Percentiles rank a stretch among this genome's conserved stretches.
phyloP scores from a whole-genome alignment of 1,140 invertebrate genomes.

The Drosophila burlai region DNA sequence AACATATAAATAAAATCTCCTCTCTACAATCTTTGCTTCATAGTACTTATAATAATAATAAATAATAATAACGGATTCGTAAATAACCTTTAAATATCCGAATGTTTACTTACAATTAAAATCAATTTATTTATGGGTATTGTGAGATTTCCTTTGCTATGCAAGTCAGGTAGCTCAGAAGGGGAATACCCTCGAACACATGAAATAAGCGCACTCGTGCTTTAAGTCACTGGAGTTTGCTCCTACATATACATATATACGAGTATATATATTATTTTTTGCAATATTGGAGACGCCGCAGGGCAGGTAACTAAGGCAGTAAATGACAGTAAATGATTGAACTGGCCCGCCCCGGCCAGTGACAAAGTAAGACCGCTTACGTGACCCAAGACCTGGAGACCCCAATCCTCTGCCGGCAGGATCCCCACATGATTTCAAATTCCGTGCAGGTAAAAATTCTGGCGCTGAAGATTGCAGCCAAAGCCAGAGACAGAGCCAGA shows the following conservation, averaged over 20 bases:
- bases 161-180: slow-evolving; percentile 36
- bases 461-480: slow-evolving; percentile 70
- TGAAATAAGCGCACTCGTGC: slow-evolving; percentile 68
- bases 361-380: slow-evolving; percentile 81
- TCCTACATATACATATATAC: background rate
- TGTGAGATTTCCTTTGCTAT: slow-evolving; percentile 36
- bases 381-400: slow-evolving; percentile 50
- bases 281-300: slow-evolving; percentile 47
- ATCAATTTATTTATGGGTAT: slow-evolving; percentile 67
- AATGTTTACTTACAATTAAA: slow-evolving; percentile 40
- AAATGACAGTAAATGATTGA: slow-evolving; percentile 83
- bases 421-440: slow-evolving; percentile 70
- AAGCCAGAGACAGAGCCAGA: slow-evolving; percentile 10
- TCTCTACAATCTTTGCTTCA: background rate
- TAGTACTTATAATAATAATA: background rate
- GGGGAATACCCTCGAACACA: slow-evolving; percentile 30
- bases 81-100: background rate
- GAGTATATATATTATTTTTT: slow-evolving; percentile 5
- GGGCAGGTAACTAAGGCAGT: slow-evolving; percentile 68
- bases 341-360: slow-evolving; percentile 56
- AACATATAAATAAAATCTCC: too few relatives aligned
- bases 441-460: slow-evolving; percentile 77
- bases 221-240: slow-evolving; percentile 58
- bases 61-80: background rate
- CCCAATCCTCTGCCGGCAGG: slow-evolving; percentile 12